Evolutionary conservation across 2,888 invertebrate species (phyloP), one percentile per base, ranked within the genome.

Genomic region (Amphipoea lucens): DNA sequence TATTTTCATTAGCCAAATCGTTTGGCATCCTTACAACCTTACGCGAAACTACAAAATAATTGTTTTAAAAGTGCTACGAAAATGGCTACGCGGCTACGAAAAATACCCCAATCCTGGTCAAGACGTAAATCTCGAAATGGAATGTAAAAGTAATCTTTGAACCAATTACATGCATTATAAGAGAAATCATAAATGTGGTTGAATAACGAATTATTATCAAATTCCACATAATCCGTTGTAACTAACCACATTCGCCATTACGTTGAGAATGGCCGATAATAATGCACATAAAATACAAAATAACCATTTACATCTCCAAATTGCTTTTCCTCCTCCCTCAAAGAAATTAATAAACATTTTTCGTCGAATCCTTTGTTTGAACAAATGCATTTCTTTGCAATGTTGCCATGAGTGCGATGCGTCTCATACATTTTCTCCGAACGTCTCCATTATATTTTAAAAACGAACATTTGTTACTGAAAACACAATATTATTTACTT

Each of bases 401-500:
- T 76, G 60, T 70, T 80, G 82, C 75, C 85, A 62, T n/a, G 40
- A 63, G 73, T 54, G 42, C 48, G 62, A 48, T 62, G 23, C 40
- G 76, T 62, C 54, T 57, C 78, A 70, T 81, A 62, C 65, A 77
- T 77, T 82, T 87, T 86, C 87, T 65, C 57, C 80, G 84, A 86
- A 88, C 75, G 48, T 42, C 76, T 74, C 67, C 66, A 87, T 87
- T 81, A 81, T 75, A 65, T 84, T 80, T 78, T 40, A 36, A 82
- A 86, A 82, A 82, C 45, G 81, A 72, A 86, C 80, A 78, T 82
- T 86, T 79, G 81, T 82, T 69, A 70, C 84, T 82, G 79, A 84
- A 84, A 88, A 83, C 82, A 83, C 78, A 60, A 76, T 81, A 76
- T 76, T 85, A 83, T 88, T 88, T 88, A 79, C 78, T 75, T 78